Percentiles rank a stretch among this genome's conserved stretches.
phyloP scores from a whole-genome alignment of 2,797 vertebrate genomes.

The Arctocebus calabarensis region DNA sequence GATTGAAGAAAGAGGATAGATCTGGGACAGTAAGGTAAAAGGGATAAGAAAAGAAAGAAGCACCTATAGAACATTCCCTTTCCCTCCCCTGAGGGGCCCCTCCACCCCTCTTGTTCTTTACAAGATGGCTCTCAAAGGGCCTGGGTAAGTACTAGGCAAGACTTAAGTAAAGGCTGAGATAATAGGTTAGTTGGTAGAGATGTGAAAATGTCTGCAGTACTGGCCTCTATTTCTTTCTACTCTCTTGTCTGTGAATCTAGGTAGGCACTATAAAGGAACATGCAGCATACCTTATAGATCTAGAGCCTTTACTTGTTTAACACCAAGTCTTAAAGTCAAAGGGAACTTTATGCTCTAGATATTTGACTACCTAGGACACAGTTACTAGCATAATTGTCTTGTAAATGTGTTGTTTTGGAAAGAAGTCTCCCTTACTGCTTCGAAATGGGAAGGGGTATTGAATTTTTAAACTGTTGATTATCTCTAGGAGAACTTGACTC shows the following conservation, averaged over 20 bases:
- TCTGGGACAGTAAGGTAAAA: neutral
- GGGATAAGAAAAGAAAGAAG: neutral
- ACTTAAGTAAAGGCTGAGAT: neutral
- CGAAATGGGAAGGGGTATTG: conserved; percentile 21
- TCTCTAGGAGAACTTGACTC: neutral
- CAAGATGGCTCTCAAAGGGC: neutral
- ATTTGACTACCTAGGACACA: conserved; percentile 34
- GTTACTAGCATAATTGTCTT: conserved; percentile 9
- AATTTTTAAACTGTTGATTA: conserved; percentile 30
- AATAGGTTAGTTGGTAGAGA: neutral
- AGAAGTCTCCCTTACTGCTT: conserved; percentile 11
- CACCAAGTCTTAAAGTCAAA: conserved; percentile 28
- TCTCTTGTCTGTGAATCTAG: conserved; percentile 34
- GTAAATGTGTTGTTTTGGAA: conserved; percentile 47
- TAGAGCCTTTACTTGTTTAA: conserved; percentile 41
- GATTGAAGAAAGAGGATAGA: conserved; percentile 33
- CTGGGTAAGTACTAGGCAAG: neutral
- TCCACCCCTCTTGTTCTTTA: conserved; percentile 14
- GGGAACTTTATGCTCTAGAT: neutral
- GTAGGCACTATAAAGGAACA: neutral
- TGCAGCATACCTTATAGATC: neutral
- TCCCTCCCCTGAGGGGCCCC: neutral
- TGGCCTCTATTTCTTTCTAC: conserved; percentile 15
- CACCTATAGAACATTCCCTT: neutral
- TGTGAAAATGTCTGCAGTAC: neutral